Evolutionary conservation across 1,140 invertebrate species (phyloP), one percentile per base, ranked within the genome.

Genomic region (Heliconius hermathena): DNA sequence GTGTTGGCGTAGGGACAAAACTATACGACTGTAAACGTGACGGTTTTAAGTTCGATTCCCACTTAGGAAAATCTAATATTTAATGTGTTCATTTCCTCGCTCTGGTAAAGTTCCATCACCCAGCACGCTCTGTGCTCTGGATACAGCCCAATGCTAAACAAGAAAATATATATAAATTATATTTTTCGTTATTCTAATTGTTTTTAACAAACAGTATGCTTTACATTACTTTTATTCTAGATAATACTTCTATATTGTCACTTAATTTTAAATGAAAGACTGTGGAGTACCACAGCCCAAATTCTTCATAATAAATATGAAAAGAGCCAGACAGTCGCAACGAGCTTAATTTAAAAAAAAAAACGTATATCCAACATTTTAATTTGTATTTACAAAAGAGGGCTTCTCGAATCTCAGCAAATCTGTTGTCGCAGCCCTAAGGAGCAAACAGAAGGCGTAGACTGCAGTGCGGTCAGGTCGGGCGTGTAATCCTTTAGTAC

Each of bases 401-500:
- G 70, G 76, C 8, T 41, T 49, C 29, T 71, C n/a, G 22, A 52
- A 54, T 38, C 49, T 77, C 49, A 13, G 38, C 26, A 36, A 41
- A 52, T 52, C 41, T 29, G 33, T 76, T 66, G 54, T 76, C 57
- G n/a, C 74, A 76, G 38, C 74, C 74, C 74, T 76, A 71, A 76
- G 75, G 38, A 76, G 38, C 60, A 70, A 66, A 71, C 66, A 76
- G 66, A 49, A 70, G 66, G 60, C 54, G 41, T 78, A 73, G 72
- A 78, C 77, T 78, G 72, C 77, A 73, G 71, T 73, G 81, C 83
- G 77, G 84, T 82, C 75, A 89, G 89, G 87, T 88, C 88, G 86
- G 80, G 84, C 87, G 88, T 84, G 86, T 92, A 91, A 92, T 91
- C 90, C 89, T 83, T 89, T 89, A 89, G 87, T 88, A 77, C 79